Base-by-base conservation (phyloP, 2,113 vertebrate genomes). In the Takifugu flavidus region DNA sequence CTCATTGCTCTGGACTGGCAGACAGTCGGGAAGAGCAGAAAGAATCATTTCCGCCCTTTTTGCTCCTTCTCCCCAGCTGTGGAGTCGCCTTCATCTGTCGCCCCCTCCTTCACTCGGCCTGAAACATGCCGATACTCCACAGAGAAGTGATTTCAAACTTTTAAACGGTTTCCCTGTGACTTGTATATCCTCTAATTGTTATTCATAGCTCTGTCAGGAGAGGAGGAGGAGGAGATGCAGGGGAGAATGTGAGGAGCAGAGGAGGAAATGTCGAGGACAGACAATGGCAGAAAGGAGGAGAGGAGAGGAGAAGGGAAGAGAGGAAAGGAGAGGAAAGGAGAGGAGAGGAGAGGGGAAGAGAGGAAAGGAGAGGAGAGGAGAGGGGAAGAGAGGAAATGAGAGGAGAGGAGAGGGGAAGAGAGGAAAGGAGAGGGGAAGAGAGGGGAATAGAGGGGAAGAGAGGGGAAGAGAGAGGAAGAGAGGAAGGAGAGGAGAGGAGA, bases 161-260 rank as follows among this genome's bases (percentile, higher is more conserved):
- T 86, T 82, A 87, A 87, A 87, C 72, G 82, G 75, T 78, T 86
- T 82, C 77, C 77, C 65, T 79, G 78, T 81, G 76, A 80, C 82
- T 82, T 83, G 78, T 80, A 87, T 84, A 81, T 86, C 75, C 65
- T 79, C 84, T 89, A 86, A 91, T 90, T 88, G 85, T 83, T 88
- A 87, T 90, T 89, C 85, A 89, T 83, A 84, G 80, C 75, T 80
- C 75, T 74, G 76, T 83, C 76, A 74, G 62, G 74, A 78, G 72
- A 72, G 66, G 74, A 67, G 69, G 74, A 66, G 70, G 64, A 67
- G 62, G 34, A 56, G 63, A 26, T 49, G 66, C 26, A 34, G 63
- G n/a, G 26, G 55, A 55, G 65, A 46, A 56, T n/a, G 67, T 45
- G 61, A 60, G 53, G 72, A 72, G 54, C 68, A 62, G 67, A 50